Conservation (phyloP, 2,797 vertebrate species). For the Chanos chanos region DNA sequence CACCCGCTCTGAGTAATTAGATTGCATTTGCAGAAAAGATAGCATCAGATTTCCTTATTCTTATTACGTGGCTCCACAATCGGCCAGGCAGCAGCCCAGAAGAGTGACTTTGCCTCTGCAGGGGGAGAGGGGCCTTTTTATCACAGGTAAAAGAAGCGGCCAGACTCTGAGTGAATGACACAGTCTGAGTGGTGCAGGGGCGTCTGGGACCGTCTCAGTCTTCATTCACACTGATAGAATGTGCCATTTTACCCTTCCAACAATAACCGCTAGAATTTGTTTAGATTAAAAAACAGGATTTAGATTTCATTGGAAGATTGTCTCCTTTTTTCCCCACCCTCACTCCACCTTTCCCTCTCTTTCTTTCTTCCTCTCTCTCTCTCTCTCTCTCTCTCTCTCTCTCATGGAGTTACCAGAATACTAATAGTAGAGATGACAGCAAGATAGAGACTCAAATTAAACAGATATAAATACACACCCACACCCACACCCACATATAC, state of each 20-base stretch:
- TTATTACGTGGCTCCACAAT: conserved; percentile 23
- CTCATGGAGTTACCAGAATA: not conserved
- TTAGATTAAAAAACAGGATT: conserved; percentile 31
- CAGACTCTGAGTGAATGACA: conserved; percentile 2
- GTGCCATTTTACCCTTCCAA: conserved; percentile 10
- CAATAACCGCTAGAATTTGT: conserved; percentile 32
- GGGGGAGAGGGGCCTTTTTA: not conserved
- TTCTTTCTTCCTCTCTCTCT: not conserved
- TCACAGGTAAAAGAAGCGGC: conserved; percentile 12
- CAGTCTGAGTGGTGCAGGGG: not conserved
- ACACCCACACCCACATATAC: no score
- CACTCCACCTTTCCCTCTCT: not conserved
- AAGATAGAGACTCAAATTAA: no score
- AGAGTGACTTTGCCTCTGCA: not conserved
- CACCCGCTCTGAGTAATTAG: conserved; percentile 30
- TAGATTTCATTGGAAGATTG: not conserved
- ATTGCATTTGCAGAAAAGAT: conserved; percentile 23
- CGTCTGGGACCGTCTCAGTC: conserved; percentile 16
- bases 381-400: not conserved
- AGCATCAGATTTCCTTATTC: conserved; percentile 15
- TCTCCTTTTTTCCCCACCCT: not conserved
- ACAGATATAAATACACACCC: no score
- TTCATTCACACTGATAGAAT: conserved; percentile 28
- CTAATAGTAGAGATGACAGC: no score
- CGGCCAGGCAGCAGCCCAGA: not conserved